Conservation (phyloP, 2,888 invertebrate genomes). For the Metacarcinus magister region DNA sequence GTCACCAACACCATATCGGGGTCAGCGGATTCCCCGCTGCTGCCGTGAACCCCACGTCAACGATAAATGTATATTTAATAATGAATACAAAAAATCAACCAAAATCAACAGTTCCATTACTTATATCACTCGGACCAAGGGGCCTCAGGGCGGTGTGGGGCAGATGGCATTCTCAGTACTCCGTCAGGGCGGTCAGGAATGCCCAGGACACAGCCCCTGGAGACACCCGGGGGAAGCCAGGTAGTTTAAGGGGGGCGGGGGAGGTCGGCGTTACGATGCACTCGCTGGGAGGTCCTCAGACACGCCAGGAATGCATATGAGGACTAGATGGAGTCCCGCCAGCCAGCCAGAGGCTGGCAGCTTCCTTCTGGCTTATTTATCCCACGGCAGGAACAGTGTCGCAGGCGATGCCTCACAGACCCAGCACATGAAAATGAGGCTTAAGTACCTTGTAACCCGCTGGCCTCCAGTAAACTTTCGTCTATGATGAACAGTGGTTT, state of each 20-base stretch:
- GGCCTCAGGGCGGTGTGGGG: neutral
- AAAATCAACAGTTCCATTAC: slow-evolving; percentile 45
- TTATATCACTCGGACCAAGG: neutral
- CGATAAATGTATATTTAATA: neutral
- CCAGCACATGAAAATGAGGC: neutral
- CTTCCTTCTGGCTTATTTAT: neutral
- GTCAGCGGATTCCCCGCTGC: neutral
- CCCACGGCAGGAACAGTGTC: neutral
- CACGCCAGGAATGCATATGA: slow-evolving; percentile 48
- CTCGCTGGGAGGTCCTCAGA: slow-evolving; percentile 45
- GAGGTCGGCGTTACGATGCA: slow-evolving; percentile 15
- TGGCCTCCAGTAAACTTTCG: neutral
- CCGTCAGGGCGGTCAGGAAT: slow-evolving; percentile 48
- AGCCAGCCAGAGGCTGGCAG: neutral
- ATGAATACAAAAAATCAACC: neutral
- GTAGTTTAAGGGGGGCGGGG: slow-evolving; percentile 36
- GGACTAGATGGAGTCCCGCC: slow-evolving; percentile 7
- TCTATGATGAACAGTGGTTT: neutral
- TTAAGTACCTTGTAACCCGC: neutral
- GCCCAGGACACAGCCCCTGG: slow-evolving; percentile 35
- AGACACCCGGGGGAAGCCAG: slow-evolving; percentile 41
- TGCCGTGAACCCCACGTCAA: neutral
- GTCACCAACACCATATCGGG: neutral
- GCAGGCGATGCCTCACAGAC: neutral
- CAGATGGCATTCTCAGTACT: slow-evolving; percentile 36